Evolutionary conservation across 2,113 vertebrate genomes (phyloP).

Genomic region (Amblyornis subalaris): DNA sequence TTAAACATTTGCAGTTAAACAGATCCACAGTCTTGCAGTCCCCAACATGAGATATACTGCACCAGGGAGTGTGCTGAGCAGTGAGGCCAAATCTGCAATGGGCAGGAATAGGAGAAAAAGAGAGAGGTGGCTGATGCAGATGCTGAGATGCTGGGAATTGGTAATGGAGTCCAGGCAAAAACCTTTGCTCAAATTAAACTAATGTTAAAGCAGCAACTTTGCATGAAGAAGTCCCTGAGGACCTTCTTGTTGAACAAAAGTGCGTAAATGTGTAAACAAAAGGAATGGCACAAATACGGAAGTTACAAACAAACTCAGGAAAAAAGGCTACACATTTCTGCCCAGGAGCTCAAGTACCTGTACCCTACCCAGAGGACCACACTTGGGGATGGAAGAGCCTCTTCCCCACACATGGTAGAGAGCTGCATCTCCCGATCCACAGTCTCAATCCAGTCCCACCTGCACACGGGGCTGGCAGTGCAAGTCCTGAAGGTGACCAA

Average conservation of each 20-base stretch:
- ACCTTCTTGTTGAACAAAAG: not conserved
- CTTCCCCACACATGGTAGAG: not conserved
- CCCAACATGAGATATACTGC: not conserved
- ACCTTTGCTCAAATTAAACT: not conserved
- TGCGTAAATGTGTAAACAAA: not conserved
- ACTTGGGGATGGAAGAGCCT: not conserved
- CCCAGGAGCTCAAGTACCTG: not conserved
- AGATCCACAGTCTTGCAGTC: not conserved
- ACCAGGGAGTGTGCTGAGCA: not conserved
- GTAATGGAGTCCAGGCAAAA: not conserved
- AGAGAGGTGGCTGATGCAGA: not conserved
- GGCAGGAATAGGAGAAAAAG: not conserved
- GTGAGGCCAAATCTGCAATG: not conserved
- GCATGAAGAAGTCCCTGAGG: not conserved
- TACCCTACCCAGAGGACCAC: not conserved
- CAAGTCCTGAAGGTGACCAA: not conserved
- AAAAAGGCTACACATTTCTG: not conserved
- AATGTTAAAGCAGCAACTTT: not conserved
- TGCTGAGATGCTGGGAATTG: too few relatives aligned
- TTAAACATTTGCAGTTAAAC: not conserved
- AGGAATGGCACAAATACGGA: not conserved
- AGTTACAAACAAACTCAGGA: not conserved
- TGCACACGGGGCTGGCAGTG: not conserved
- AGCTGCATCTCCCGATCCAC: not conserved
- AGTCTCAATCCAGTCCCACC: accelerated